phyloP scores from a whole-genome alignment of 2,113 vertebrate species.

The Lepus americanus region DNA sequence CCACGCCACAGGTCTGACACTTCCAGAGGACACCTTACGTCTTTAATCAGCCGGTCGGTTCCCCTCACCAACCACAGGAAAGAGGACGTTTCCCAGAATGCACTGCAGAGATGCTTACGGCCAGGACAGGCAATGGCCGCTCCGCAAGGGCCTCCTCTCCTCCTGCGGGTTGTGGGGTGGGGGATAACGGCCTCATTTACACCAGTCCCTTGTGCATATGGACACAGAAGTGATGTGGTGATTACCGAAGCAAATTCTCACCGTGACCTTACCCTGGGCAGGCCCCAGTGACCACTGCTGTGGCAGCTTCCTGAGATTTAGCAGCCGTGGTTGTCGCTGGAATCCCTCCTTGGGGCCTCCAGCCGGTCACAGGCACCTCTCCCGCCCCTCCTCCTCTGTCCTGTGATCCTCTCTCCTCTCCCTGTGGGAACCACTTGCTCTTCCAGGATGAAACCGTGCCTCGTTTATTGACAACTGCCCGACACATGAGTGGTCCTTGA shows the following conservation, averaged over 20 bases:
- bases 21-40: not conserved
- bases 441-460: not conserved
- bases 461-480: constrained; percentile 4
- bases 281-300: too few relatives aligned
- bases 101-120: not conserved
- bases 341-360: not conserved
- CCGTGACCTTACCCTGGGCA: not conserved
- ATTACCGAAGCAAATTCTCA: not conserved
- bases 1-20: not conserved
- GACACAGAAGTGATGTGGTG: not conserved
- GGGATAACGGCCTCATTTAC: not conserved
- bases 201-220: not conserved
- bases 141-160: not conserved
- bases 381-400: not conserved
- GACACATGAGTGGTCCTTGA: not conserved
- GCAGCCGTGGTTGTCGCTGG: not conserved
- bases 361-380: not conserved
- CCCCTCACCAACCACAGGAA: not conserved
- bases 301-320: not conserved
- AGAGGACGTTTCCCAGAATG: not conserved
- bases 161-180: not conserved
- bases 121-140: not conserved
- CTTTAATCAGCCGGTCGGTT: not conserved
- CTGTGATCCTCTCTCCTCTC: not conserved
- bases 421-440: not conserved